phyloP scores from a whole-genome alignment of 2,113 vertebrate species.

The Thalassarche chlororhynchos region DNA sequence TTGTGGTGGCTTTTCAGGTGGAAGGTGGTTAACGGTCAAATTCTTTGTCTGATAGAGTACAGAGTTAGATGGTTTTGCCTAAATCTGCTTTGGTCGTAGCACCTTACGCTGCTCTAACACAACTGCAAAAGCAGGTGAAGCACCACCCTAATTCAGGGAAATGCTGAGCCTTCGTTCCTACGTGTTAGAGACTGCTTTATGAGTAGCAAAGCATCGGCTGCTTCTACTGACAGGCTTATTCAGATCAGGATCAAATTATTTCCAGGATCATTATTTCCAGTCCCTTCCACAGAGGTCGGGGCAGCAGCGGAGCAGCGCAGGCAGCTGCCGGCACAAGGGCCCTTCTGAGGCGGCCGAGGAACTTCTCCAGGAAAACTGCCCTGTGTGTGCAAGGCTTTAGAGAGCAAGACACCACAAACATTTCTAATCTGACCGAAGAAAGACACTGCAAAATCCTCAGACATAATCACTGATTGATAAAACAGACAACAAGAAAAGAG shows the following conservation, averaged over 20 bases:
- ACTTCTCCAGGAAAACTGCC: neutral
- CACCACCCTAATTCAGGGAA: neutral
- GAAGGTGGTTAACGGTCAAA: neutral
- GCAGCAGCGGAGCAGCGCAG: neutral
- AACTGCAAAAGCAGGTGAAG: neutral
- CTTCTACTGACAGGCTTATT: neutral
- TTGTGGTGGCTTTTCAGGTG: neutral
- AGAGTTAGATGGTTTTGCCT: neutral
- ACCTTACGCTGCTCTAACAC: neutral
- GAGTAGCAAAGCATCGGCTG: neutral
- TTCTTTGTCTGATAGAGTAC: neutral
- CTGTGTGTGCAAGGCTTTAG: neutral
- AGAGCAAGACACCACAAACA: neutral
- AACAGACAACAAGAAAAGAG: neutral
- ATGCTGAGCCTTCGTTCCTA: rapidly evolving
- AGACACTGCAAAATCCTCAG: neutral
- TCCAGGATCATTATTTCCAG: neutral
- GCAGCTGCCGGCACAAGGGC: neutral
- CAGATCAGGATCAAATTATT: neutral
- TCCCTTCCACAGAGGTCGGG: neutral
- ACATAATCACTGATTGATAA: neutral
- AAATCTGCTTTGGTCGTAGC: neutral
- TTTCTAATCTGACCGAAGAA: neutral
- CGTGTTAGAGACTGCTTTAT: neutral
- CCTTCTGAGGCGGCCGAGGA: rapidly evolving